Conservation (phyloP, 1,140 invertebrate species). For the Carcinoscorpius rotundicauda region DNA sequence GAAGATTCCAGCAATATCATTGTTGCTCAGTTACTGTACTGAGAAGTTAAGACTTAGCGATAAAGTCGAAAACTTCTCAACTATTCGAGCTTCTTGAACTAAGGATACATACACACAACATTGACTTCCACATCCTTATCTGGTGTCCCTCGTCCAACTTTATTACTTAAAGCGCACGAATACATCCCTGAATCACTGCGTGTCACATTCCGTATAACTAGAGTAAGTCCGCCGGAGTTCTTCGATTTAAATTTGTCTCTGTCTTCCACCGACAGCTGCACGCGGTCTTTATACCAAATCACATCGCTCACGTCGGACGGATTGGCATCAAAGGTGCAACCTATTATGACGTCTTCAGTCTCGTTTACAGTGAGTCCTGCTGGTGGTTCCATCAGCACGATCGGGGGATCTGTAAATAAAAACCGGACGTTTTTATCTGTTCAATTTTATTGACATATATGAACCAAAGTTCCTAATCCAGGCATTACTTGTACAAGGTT, state of each 20-base stretch:
- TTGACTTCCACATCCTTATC: not conserved
- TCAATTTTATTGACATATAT: not conserved
- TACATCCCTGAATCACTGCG: constrained; percentile 1
- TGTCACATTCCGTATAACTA: not conserved
- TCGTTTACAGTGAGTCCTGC: constrained; percentile 19
- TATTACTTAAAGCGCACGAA: constrained; percentile 1
- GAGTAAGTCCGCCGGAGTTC: not conserved
- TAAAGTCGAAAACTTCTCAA: too few species aligned
- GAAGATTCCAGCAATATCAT: too few species aligned
- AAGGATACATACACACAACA: not conserved
- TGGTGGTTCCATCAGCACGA: constrained; percentile 18
- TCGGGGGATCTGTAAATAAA: constrained; percentile 18
- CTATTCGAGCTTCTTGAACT: not conserved
- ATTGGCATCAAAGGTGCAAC: constrained; percentile 22
- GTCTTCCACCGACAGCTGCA: not conserved
- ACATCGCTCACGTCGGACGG: constrained; percentile 21
- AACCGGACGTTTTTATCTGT: not conserved
- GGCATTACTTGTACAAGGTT: not conserved
- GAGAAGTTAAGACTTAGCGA: too few species aligned
- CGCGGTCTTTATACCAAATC: constrained; percentile 18
- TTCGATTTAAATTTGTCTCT: not conserved
- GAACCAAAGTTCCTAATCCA: not conserved
- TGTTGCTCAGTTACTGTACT: too few species aligned
- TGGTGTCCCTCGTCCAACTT: not conserved
- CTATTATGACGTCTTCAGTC: constrained; percentile 8